Conservation (phyloP, 2,888 invertebrate genomes). For the Aelia acuminata region DNA sequence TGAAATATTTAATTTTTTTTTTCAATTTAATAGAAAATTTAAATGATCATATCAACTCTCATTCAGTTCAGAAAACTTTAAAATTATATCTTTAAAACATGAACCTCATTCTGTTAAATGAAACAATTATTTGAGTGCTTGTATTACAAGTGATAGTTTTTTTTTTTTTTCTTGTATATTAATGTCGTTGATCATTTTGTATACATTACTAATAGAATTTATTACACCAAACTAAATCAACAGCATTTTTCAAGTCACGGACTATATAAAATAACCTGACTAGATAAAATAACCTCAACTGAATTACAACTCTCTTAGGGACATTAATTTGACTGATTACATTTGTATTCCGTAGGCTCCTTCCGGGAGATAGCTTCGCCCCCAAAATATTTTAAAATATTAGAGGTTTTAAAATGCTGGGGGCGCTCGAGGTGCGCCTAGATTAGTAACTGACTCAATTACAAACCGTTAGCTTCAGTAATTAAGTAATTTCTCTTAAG, state of each 20-base stretch:
- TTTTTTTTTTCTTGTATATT: too few species aligned
- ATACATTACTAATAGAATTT: too few species aligned
- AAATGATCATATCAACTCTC: too few species aligned
- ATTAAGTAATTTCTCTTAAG: constrained; percentile 53
- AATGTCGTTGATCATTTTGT: too few species aligned
- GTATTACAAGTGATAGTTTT: too few species aligned
- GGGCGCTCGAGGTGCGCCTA: constrained; percentile 3
- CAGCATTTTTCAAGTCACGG: background rate
- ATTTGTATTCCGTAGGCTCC: constrained; percentile 20
- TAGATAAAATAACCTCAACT: background rate
- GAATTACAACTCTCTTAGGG: constrained; percentile 21
- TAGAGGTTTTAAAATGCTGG: constrained; percentile 43
- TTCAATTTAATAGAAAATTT: too few species aligned
- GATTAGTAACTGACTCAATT: constrained; percentile 53
- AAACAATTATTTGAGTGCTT: too few species aligned
- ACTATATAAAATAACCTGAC: too few species aligned
- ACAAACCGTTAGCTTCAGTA: constrained; percentile 52
- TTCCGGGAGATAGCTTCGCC: background rate
- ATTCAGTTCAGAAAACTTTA: too few species aligned
- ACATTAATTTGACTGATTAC: constrained; percentile 49
- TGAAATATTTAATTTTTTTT: too few species aligned
- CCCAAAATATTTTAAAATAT: constrained; percentile 43
- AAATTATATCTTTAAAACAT: too few species aligned
- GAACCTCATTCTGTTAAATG: too few species aligned
- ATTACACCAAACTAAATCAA: background rate